Base-by-base conservation (phyloP, 1,140 invertebrate species). In the Drosophila bocqueti region DNA sequence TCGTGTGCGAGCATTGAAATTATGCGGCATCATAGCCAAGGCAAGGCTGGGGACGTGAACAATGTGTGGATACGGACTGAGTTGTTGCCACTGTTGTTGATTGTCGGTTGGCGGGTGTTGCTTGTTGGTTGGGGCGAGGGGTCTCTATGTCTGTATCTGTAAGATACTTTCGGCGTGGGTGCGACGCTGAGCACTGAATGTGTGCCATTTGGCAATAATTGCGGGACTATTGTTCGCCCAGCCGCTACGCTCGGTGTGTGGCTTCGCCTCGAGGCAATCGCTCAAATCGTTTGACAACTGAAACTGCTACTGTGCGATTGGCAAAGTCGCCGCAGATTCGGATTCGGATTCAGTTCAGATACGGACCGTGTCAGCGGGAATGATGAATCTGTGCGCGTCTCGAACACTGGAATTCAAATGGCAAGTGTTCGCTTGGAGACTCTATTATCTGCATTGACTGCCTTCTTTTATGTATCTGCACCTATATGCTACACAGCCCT, bases 131-230 rank as follows among this genome's bases (percentile, higher is more conserved):
- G 46, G 10, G 24, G 64, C 59, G 66, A 68, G 71, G 67, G 68
- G 76, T 72, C 63, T 57, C 64, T 77, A 13, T 36, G 34, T 34
- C 31, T 34, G 54, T 73, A 38, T 59, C 40, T 50, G 58, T 85
- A 43, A 79, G 83, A 79, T 65, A 77, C 69, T 59, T 68, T 78
- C n/a, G 47, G 61, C 61, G 69, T 81, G 62, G 59, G 63, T 76
- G 71, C 61, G 31, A 58, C 38, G 47, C 10, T 62, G 43, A 49
- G 36, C 52, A 16, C 34, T 60, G 58, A 75, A 64, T 87, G 49
- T 80, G 58, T 81, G 69, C 71, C 81, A 90, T 85, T 90, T 90
- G 85, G 86, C 86, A 90, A 90, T 91, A 91, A 90, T 90, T 90
- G 85, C 60, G 68, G 36, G 68, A 60, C 82, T 72, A 90, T 90